A percentile compares a stretch with the other conserved stretches of the same genome.
These are phyloP conservation scores for Microplitis demolitor DNA, from an alignment of 1,140 invertebrate genomes.

Conservation along the genomic window DNA sequence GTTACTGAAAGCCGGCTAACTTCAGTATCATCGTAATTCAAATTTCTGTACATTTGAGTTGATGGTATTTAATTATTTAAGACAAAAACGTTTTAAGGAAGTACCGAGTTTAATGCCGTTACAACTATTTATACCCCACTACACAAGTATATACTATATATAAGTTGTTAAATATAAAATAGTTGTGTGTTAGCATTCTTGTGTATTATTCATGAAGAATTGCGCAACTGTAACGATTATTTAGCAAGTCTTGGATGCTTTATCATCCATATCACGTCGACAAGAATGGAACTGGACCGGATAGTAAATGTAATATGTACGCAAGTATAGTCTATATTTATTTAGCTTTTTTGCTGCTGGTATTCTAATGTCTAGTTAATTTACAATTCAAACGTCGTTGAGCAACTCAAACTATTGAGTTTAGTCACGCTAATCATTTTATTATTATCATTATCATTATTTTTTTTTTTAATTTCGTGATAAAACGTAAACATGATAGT, in stretches of 20 bases:
- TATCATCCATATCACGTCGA: slow-evolving; percentile 23
- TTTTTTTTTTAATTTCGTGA: no score
- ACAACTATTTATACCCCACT: no score
- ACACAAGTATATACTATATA: not conserved
- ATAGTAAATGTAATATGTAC: slow-evolving; percentile 22
- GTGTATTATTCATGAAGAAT: slow-evolving; percentile 17
- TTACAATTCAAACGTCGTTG: not conserved
- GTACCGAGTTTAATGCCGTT: not conserved
- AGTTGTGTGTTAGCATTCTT: not conserved
- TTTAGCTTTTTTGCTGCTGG: not conserved
- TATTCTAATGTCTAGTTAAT: not conserved
- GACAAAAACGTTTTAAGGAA: not conserved
- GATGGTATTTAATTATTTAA: no score
- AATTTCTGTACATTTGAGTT: no score
- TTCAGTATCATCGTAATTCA: no score
- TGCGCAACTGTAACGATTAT: slow-evolving; percentile 5
- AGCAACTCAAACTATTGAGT: no score
- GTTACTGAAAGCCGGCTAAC: no score
- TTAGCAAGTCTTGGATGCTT: not conserved
- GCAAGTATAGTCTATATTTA: slow-evolving; percentile 13
- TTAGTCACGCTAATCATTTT: no score
- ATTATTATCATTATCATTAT: no score
- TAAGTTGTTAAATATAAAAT: not conserved
- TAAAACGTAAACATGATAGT: no score
- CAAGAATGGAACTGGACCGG: slow-evolving; percentile 26